phyloP scores from a whole-genome alignment of 2,113 vertebrate genomes.

The Plecotus auritus region DNA sequence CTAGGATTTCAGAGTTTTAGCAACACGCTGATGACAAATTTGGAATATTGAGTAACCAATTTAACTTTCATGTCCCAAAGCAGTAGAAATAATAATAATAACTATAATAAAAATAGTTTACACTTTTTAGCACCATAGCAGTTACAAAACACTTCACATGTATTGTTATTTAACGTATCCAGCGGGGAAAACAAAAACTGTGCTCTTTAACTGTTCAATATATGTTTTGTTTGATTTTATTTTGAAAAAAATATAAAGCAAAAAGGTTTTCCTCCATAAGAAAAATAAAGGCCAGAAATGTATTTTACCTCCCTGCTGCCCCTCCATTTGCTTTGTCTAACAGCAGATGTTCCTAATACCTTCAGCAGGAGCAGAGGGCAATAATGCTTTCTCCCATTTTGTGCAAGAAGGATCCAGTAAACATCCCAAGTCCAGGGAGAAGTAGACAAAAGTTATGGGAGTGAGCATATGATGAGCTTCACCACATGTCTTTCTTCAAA shows the following conservation, averaged over 20 bases:
- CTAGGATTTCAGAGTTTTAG: neutral
- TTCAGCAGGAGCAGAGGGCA: neutral
- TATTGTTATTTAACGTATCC: constrained; percentile 49
- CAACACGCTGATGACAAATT: neutral
- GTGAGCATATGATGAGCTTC: neutral
- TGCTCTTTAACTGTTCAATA: neutral
- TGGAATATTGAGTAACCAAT: neutral
- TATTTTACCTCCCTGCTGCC: neutral
- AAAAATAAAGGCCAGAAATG: neutral
- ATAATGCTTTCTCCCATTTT: neutral
- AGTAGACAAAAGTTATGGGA: neutral
- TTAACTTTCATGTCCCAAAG: neutral
- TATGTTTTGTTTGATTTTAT: constrained; percentile 33
- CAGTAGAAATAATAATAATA: constrained; percentile 30
- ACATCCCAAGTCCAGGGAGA: neutral
- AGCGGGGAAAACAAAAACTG: neutral
- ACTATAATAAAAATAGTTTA: constrained; percentile 20
- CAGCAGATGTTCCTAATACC: neutral
- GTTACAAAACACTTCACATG: neutral
- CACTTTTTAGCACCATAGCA: constrained; percentile 8
- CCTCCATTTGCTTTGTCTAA: neutral
- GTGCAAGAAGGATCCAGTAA: neutral
- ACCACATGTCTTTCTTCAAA: neutral
- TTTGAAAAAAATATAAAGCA: constrained; percentile 15
- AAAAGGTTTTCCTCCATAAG: neutral